Evolutionary conservation across 2,888 invertebrate genomes (phyloP).

Genomic region (Ceraclea dissimilis): DNA sequence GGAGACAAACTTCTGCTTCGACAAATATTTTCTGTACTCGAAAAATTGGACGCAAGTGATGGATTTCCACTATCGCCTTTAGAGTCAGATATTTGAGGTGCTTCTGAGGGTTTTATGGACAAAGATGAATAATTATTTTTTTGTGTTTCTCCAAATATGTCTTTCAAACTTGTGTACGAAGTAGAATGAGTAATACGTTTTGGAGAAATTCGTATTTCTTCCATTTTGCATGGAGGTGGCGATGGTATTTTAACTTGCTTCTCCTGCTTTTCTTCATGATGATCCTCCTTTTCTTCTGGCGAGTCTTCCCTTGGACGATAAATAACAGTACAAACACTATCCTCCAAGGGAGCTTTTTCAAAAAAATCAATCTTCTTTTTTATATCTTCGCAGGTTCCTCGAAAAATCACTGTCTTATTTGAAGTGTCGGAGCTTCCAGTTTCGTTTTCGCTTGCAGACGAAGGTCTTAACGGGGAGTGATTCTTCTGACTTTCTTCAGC

Average conservation of each 20-base stretch:
- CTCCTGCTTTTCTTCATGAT: constrained; percentile 41
- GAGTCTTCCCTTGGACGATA: constrained; percentile 49
- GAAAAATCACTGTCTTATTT: constrained; percentile 59
- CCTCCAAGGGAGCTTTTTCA: constrained; percentile 56
- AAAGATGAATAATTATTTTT: constrained; percentile 51
- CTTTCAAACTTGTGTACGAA: constrained; percentile 69
- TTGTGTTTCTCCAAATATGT: constrained; percentile 71
- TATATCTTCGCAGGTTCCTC: constrained; percentile 54
- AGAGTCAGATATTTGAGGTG: background rate
- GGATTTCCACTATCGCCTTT: constrained; percentile 12
- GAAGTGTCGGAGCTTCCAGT: constrained; percentile 68
- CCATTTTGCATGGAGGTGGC: constrained; percentile 27
- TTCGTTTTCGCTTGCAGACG: constrained; percentile 60
- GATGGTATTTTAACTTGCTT: constrained; percentile 28
- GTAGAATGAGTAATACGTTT: constrained; percentile 50
- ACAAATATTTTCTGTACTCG: constrained; percentile 59
- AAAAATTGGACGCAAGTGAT: constrained; percentile 36
- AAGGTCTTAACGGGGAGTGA: constrained; percentile 32
- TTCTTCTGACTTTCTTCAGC: constrained; percentile 25
- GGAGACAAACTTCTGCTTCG: constrained; percentile 68
- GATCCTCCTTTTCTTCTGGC: constrained; percentile 35
- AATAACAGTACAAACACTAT: constrained; percentile 42
- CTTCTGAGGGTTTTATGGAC: constrained; percentile 31
- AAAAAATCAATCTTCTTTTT: constrained; percentile 73
- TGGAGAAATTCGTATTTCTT: constrained; percentile 27